A percentile compares a stretch with the other conserved stretches of the same genome.
Evolutionary conservation across 2,888 invertebrate species (phyloP).

Genomic region (Pandemis heparana): DNA sequence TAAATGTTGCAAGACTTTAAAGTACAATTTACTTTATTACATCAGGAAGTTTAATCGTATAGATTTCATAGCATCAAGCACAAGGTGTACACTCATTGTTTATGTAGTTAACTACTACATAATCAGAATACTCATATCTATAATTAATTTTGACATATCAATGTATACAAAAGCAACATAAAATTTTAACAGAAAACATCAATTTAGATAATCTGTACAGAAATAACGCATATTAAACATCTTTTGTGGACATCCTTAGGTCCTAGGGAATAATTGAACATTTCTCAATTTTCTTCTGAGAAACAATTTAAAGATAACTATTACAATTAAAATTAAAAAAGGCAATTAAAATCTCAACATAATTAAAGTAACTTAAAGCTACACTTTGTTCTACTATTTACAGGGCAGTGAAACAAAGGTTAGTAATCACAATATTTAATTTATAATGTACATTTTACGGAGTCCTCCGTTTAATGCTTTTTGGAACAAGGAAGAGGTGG

Average conservation of each 20-base stretch:
- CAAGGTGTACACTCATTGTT: neutral
- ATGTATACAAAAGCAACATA: constrained; percentile 11
- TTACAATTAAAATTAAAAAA: constrained; percentile 21
- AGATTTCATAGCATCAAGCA: neutral
- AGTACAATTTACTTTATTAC: neutral
- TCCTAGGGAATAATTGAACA: constrained; percentile 22
- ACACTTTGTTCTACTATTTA: constrained; percentile 39
- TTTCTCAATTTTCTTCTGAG: neutral
- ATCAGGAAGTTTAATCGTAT: neutral
- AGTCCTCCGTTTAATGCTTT: constrained; percentile 56
- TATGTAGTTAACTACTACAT: neutral
- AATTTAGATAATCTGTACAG: constrained; percentile 21
- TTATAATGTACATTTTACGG: constrained; percentile 54
- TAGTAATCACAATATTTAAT: constrained; percentile 54
- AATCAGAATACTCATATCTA: neutral
- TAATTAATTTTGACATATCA: neutral
- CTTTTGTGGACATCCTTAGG: constrained; percentile 16
- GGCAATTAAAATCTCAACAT: constrained; percentile 42
- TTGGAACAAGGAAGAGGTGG: constrained; percentile 65
- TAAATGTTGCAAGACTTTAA: neutral
- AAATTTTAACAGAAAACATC: constrained; percentile 21
- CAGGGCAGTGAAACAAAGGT: constrained; percentile 45
- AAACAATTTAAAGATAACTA: constrained; percentile 26
- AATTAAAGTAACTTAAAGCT: constrained; percentile 24
- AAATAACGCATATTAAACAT: constrained; percentile 30